phyloP scores from a whole-genome alignment of 2,113 vertebrate genomes.

The Semnornis frantzii region DNA sequence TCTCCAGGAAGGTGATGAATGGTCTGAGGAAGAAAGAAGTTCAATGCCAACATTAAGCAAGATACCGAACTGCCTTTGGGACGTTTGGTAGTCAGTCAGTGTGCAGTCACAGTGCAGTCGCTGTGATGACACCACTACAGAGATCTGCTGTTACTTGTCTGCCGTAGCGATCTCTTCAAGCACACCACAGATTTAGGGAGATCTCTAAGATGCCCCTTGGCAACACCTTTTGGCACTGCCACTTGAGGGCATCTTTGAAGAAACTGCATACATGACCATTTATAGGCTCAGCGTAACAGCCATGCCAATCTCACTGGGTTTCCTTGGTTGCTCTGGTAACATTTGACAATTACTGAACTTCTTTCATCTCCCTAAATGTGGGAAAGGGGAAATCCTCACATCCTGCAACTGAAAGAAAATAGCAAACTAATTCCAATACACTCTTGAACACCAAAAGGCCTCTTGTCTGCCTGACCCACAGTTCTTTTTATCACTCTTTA shows the following conservation, averaged over 20 bases:
- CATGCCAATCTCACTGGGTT: not conserved
- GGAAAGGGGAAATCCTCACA: constrained; percentile 49
- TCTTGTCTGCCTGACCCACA: not conserved
- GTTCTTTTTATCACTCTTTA: not conserved
- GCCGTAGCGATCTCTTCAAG: not conserved
- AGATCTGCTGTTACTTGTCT: not conserved
- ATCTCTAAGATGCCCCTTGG: fast-evolving
- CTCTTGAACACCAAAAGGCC: constrained; percentile 18
- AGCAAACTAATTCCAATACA: not conserved
- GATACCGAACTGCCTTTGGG: not conserved
- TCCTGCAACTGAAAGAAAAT: constrained; percentile 23
- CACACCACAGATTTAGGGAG: fast-evolving
- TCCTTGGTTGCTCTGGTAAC: not conserved
- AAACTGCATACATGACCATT: not conserved
- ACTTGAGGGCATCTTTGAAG: not conserved
- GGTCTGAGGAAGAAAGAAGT: not conserved
- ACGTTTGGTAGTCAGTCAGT: too few species aligned
- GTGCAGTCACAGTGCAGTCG: too few species aligned
- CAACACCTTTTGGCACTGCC: not conserved
- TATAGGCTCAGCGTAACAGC: not conserved
- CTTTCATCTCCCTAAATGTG: not conserved
- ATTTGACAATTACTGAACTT: not conserved
- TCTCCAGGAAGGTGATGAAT: not conserved
- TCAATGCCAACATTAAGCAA: not conserved
- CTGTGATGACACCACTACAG: not conserved